Evolutionary conservation across 2,113 vertebrate genomes (phyloP).

Genomic region (Vulpes ferrilata): DNA sequence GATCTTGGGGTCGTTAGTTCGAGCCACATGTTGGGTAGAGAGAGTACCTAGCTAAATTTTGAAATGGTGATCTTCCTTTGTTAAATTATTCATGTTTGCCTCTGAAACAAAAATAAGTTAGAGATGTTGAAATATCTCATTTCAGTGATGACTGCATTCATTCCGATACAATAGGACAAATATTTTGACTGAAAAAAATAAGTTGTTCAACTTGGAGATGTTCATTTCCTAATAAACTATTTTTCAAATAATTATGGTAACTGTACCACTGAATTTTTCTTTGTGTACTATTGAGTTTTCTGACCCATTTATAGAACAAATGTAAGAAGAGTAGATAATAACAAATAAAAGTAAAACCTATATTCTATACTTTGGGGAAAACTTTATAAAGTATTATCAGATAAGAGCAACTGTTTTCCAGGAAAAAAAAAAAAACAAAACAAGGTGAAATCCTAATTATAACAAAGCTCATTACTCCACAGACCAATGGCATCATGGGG

Average conservation of each 20-base stretch:
- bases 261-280: not conserved
- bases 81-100: not conserved
- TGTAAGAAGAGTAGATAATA: slow-evolving; percentile 31
- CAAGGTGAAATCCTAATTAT: not conserved
- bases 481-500: not conserved
- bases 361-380: not conserved
- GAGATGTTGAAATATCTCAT: not conserved
- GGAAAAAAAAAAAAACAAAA: not conserved
- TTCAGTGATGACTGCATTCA: not conserved
- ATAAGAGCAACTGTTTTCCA: not conserved
- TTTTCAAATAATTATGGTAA: slow-evolving; percentile 7
- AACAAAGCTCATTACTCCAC: not conserved
- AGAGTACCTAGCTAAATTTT: not conserved
- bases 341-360: slow-evolving; percentile 11
- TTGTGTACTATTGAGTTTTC: not conserved
- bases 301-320: not conserved
- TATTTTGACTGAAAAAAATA: not conserved
- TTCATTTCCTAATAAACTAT: slow-evolving; percentile 23
- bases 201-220: not conserved
- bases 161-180: slow-evolving; percentile 14
- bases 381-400: not conserved
- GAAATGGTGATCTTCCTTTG: slow-evolving; percentile 8
- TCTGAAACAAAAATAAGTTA: slow-evolving; percentile 12
- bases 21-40: not conserved
- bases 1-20: not conserved